Evolutionary conservation across 2,113 vertebrate species (phyloP), one percentile per base, ranked within the genome.

Genomic region (Crotalus viridis): DNA sequence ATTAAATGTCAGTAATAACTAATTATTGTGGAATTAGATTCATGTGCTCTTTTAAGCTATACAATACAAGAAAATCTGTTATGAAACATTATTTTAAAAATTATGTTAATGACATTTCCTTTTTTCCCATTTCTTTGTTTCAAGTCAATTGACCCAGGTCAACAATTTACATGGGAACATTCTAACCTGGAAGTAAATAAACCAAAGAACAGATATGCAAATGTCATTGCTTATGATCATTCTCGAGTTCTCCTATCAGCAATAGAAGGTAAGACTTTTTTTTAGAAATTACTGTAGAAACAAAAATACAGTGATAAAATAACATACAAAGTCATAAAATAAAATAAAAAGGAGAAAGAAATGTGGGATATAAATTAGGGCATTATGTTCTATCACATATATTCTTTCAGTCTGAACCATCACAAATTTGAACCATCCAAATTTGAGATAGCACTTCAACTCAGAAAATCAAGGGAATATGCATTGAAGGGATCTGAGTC

Each of bases 131-230:
- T 22, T 89, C 2, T 56, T 52, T 95, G 96, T 89, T 98, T 96
- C 3, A 97, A 99, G 99, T 99, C 99, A 89, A 98, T 99, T 95
- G 99, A 99, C 95, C 99, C 99, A 1, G 99, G 99, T 51, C 99
- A 99, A 96, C 99, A 99, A 97, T 99, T 99, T 96, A 99, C 99
- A 10, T 99, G 99, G 99, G 99, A 99, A 57, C 98, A 99, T 94
- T 99, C 99, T 86, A 99, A 99, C 97, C 97, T 99, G 97, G 99
- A 99, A 98, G 98, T 99, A 96, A 99, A 99, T 97, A 99, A 99
- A 98, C 99, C 99, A 98, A 99, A 99, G 98, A 99, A 99, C 93
- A 98, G 99, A 98, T 99, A 99, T 28, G 99, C 99, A 64, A 99
- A 99, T 95, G 99, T 99, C 95, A 99, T 99, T 93, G 99, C 99